Evolutionary conservation across 1,140 invertebrate genomes (phyloP), one percentile per base, ranked within the genome.

Genomic region (Bombus ignitus): DNA sequence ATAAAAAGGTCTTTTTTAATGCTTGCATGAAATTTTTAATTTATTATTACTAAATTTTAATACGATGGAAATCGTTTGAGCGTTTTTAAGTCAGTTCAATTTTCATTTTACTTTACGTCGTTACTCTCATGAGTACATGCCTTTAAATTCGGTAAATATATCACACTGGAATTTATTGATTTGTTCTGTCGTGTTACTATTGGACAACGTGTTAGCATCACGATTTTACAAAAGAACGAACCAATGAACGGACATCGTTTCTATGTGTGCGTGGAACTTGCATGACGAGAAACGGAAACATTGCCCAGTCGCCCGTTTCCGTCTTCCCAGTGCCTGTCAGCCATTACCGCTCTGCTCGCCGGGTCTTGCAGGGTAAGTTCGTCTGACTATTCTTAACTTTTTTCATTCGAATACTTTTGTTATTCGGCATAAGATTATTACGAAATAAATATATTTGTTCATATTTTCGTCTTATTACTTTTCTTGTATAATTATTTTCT

Each of bases 261-360:
- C 9, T 22, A 28, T 85, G 68, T 80, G 42, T 79, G 18, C 1
- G 53, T 80, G 42, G 25, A 37, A 72, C 77, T 9, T 62, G 57
- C 72, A 72, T 80, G 72, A 32, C 39, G 59, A 73, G 68, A 57
- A 83, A 22, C 89, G 91, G 92, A 92, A 93, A 88, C 89, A 86
- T 90, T 79, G 86, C 85, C 87, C 88, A 93, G 93, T 91, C 88
- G 89, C 90, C 85, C 89, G 92, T 92, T 95, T 95, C 94, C 94
- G 93, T 94, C 94, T 94, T 92, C 90, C 88, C 90, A 88, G 93
- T 92, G 94, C 92, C 91, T 93, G 93, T 94, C 93, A 93, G 94
- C 94, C 93, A 95, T 95, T 94, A 91, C 92, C 91, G 93, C 88
- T 93, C 93, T 90, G 92, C 93, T 93, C 90, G 90, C 93, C 94